These are phyloP conservation scores for Acleris sparsana DNA, from an alignment of 2,888 invertebrate genomes.

Conservation along the genomic window DNA sequence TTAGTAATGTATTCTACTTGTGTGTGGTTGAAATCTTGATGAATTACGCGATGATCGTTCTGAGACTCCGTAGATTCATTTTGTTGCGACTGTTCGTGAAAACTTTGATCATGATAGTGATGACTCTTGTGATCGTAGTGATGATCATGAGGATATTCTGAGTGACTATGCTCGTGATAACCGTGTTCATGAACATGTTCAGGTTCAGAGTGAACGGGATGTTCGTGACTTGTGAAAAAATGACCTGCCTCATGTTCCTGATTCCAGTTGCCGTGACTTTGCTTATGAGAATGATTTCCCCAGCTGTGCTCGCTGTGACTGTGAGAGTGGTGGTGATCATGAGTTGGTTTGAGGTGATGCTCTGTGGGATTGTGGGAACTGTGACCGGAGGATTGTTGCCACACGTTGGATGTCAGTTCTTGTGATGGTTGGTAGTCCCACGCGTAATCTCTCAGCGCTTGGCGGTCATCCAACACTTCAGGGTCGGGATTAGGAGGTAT, in stretches of 20 bases:
- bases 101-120: slow-evolving; percentile 36
- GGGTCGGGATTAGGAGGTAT: slow-evolving; percentile 63
- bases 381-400: slow-evolving; percentile 41
- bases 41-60: background rate
- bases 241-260: slow-evolving; percentile 33
- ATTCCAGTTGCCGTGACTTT: slow-evolving; percentile 21
- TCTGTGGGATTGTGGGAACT: slow-evolving; percentile 38
- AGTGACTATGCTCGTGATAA: slow-evolving; percentile 42
- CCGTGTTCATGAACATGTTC: slow-evolving; percentile 39
- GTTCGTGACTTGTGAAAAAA: slow-evolving; percentile 28
- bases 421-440: slow-evolving; percentile 58
- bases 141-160: slow-evolving; percentile 39
- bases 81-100: slow-evolving; percentile 38
- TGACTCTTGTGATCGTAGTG: slow-evolving; percentile 40
- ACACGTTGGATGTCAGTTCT: slow-evolving; percentile 36
- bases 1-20: slow-evolving; percentile 25
- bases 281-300: slow-evolving; percentile 34
- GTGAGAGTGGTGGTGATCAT: slow-evolving; percentile 36
- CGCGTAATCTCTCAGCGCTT: slow-evolving; percentile 64
- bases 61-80: slow-evolving; percentile 25
- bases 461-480: slow-evolving; percentile 50
- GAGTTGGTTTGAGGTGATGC: slow-evolving; percentile 35
- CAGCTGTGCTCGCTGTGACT: slow-evolving; percentile 40
- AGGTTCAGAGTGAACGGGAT: slow-evolving; percentile 33
- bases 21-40: slow-evolving; percentile 19